Evolutionary conservation across 2,888 invertebrate species (phyloP).

Genomic region (Rosalia funebris): DNA sequence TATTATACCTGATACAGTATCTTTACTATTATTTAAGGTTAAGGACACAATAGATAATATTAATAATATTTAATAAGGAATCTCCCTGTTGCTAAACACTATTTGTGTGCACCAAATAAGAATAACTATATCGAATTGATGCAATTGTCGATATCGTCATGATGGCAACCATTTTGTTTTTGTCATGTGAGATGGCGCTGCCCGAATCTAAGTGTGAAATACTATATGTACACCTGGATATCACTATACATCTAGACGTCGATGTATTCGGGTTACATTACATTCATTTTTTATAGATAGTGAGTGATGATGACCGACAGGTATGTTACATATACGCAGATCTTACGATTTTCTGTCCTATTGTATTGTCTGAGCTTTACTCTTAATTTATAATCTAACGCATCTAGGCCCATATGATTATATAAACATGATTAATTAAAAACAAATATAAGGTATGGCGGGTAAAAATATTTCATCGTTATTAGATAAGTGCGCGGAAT

Average conservation of each 20-base stretch:
- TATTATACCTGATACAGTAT: conserved; percentile 54
- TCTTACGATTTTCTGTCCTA: no score
- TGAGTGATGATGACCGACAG: conserved; percentile 25
- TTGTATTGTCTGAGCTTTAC: no score
- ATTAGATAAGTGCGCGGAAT: no score
- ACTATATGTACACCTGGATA: conserved; percentile 15
- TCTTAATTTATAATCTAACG: no score
- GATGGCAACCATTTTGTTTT: conserved; percentile 49
- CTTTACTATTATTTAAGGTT: conserved; percentile 56
- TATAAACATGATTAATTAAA: no score
- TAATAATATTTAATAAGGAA: conserved; percentile 60
- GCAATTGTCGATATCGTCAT: conserved; percentile 18
- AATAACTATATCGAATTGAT: conserved; percentile 11
- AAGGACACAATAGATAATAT: conserved; percentile 57
- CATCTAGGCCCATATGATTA: no score
- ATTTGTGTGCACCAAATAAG: neutral
- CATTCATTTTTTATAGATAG: conserved; percentile 8
- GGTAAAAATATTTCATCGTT: no score
- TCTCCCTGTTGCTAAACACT: conserved; percentile 42
- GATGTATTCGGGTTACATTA: conserved; percentile 12
- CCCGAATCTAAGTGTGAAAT: conserved; percentile 35
- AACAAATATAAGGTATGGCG: no score
- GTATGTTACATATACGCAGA: conserved; percentile 19
- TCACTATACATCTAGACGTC: conserved; percentile 34
- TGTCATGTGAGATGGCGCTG: conserved; percentile 49